A percentile compares a stretch with the other conserved stretches of the same genome.
Conservation (phyloP, 2,113 vertebrate species). For the Orycteropus afer region DNA sequence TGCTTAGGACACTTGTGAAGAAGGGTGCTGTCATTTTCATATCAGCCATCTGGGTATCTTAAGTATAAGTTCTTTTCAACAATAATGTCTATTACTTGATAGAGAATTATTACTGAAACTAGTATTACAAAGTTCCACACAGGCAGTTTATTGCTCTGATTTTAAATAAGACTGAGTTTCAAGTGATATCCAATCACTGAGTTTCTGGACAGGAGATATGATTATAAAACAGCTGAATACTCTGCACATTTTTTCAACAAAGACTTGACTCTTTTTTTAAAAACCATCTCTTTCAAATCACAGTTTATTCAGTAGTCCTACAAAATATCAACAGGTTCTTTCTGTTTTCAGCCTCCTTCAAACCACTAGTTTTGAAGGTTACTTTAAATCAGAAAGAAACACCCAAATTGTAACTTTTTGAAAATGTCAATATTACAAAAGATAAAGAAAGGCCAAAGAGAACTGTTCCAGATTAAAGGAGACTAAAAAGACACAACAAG, state of each 20-base stretch:
- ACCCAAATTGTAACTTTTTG: neutral
- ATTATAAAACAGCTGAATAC: neutral
- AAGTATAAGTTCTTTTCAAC: neutral
- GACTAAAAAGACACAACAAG: neutral
- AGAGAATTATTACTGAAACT: neutral
- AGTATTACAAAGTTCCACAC: neutral
- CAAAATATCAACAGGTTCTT: neutral
- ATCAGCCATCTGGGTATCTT: neutral
- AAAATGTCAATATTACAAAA: neutral
- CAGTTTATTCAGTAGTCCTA: neutral
- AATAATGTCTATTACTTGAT: neutral
- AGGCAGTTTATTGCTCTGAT: neutral
- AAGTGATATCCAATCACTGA: neutral
- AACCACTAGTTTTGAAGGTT: constrained; percentile 18
- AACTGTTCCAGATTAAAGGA: neutral
- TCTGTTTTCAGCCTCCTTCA: neutral
- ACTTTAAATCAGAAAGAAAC: constrained; percentile 61
- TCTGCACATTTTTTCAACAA: neutral
- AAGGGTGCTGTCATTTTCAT: neutral
- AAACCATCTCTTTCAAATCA: constrained; percentile 4
- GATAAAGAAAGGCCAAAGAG: neutral
- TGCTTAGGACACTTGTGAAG: neutral
- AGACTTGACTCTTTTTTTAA: neutral
- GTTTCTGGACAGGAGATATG: neutral
- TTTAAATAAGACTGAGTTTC: neutral